A percentile compares a stretch with the other conserved stretches of the same genome.
phyloP scores from a whole-genome alignment of 2,113 vertebrate genomes.

The Leucoraja erinaceus region DNA sequence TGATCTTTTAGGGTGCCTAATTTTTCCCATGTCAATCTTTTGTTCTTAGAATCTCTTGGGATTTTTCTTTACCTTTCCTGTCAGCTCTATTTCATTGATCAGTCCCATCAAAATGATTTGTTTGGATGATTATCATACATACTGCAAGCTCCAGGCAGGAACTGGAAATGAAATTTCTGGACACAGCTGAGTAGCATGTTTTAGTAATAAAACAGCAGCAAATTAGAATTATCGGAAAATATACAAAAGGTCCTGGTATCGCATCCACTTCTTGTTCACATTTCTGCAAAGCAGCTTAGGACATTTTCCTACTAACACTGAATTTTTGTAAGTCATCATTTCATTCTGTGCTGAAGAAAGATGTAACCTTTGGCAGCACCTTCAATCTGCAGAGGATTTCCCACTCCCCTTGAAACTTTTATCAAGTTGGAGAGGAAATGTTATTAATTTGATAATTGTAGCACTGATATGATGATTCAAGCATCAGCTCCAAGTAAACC shows the following conservation, averaged over 20 bases:
- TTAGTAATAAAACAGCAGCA: background rate
- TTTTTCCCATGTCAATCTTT: too few species aligned
- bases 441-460: background rate
- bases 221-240: background rate
- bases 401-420: background rate
- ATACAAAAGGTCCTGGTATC: background rate
- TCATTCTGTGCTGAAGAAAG: background rate
- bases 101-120: background rate
- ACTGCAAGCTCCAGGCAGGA: background rate
- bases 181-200: background rate
- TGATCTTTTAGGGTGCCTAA: too few species aligned
- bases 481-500: background rate
- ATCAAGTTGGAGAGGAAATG: background rate
- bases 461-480: background rate
- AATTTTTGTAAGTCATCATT: background rate
- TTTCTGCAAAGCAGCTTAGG: background rate
- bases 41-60: too few species aligned
- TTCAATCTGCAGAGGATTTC: background rate
- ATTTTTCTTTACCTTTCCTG: too few species aligned
- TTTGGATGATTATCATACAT: background rate
- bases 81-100: background rate
- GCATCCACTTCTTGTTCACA: background rate
- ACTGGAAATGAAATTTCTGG: background rate
- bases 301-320: background rate
- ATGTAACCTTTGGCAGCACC: background rate